Conservation (phyloP, 2,888 invertebrate genomes). For the Dasysyrphus tricinctus region DNA sequence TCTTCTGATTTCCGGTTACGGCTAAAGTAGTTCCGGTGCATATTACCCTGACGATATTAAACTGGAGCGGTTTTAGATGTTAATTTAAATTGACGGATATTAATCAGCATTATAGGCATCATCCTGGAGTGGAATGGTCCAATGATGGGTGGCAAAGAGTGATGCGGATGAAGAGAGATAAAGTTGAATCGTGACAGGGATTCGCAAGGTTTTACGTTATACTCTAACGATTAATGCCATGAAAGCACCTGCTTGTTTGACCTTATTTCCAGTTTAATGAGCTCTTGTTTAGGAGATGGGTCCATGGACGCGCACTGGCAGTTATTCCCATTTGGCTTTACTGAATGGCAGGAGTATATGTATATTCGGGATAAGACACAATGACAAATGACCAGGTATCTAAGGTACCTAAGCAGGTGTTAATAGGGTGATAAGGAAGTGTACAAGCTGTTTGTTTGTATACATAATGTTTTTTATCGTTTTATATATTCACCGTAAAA, state of each 20-base stretch:
- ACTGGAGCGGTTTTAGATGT: slow-evolving; percentile 13
- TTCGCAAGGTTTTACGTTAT: slow-evolving; percentile 20
- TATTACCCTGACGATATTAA: slow-evolving; percentile 11
- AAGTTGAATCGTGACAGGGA: slow-evolving; percentile 17
- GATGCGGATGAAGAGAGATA: slow-evolving; percentile 15
- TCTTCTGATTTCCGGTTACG: slow-evolving; percentile 1
- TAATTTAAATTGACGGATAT: slow-evolving; percentile 56
- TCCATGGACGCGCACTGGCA: not conserved
- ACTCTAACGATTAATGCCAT: slow-evolving; percentile 12
- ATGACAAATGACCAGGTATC: slow-evolving; percentile 18
- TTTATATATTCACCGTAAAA: slow-evolving; percentile 4
- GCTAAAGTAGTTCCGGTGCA: not conserved
- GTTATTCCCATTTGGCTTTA: not conserved
- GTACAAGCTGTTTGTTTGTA: slow-evolving; percentile 7
- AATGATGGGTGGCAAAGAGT: too few species aligned
- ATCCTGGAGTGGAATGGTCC: not conserved
- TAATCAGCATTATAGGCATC: slow-evolving; percentile 47
- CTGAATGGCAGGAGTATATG: not conserved
- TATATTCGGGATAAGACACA: slow-evolving; percentile 7
- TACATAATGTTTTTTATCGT: not conserved
- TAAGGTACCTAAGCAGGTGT: slow-evolving; percentile 14
- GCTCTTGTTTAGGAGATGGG: not conserved
- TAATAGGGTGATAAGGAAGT: slow-evolving; percentile 42
- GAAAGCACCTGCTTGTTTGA: slow-evolving; percentile 2
- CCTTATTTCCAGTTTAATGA: slow-evolving; percentile 31